Evolutionary conservation across 2,113 vertebrate species (phyloP).

Genomic region (Scomber colias): DNA sequence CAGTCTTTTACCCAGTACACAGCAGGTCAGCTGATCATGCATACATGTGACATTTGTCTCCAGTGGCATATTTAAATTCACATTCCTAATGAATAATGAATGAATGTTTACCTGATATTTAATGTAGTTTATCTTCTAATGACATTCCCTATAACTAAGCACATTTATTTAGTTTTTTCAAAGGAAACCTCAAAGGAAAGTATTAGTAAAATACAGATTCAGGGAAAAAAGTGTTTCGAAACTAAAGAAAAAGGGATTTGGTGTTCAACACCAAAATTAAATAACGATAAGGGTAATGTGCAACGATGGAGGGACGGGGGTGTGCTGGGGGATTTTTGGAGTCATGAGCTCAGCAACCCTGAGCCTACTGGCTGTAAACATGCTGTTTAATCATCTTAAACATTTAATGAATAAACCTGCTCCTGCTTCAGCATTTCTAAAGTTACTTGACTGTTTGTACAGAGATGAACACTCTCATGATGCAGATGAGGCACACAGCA

Average conservation of each 20-base stretch:
- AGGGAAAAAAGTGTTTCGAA: too few relatives aligned
- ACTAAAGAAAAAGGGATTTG: neutral
- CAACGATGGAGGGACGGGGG: neutral
- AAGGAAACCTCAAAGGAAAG: too few relatives aligned
- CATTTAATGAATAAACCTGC: neutral
- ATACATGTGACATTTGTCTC: neutral
- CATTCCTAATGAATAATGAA: too few relatives aligned
- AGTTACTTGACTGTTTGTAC: constrained; percentile 9
- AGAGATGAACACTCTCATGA: constrained; percentile 85
- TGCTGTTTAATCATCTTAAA: neutral
- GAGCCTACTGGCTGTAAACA: neutral
- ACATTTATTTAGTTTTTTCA: too few relatives aligned
- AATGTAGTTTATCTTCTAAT: neutral
- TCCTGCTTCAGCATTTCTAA: constrained; percentile 6
- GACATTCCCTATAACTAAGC: too few relatives aligned
- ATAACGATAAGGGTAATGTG: too few relatives aligned
- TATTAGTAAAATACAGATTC: neutral
- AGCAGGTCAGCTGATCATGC: neutral
- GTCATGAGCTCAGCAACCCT: neutral
- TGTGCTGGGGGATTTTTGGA: neutral
- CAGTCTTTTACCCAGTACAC: neutral
- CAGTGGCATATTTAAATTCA: neutral
- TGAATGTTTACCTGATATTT: neutral
- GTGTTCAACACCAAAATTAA: neutral
- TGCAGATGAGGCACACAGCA: constrained; percentile 83